phyloP scores from a whole-genome alignment of 2,113 vertebrate species.

The Gymnobelideus leadbeateri region DNA sequence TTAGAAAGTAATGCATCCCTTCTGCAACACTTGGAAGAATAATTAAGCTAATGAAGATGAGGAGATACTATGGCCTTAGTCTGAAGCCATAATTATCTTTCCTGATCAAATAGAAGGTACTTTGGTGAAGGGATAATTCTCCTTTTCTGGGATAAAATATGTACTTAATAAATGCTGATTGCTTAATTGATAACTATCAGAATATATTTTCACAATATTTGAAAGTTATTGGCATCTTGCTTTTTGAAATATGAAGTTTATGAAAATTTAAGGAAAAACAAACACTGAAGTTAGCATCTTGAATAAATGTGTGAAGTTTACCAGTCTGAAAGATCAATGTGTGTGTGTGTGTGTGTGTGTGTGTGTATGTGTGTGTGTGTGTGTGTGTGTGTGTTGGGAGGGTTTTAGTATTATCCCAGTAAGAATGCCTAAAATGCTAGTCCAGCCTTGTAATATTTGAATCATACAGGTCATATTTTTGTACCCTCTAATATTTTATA shows the following conservation, averaged over 20 bases:
- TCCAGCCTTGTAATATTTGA: too few relatives aligned
- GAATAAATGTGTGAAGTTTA: background rate
- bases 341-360: too few relatives aligned
- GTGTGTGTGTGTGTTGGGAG: too few relatives aligned
- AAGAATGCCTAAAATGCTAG: too few relatives aligned
- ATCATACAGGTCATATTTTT: too few relatives aligned
- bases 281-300: background rate
- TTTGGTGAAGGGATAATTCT: background rate
- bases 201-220: background rate
- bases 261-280: background rate
- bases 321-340: too few relatives aligned
- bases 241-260: conserved; percentile 25
- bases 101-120: background rate
- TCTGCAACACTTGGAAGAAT: background rate
- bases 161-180: background rate
- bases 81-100: conserved; percentile 1
- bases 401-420: too few relatives aligned
- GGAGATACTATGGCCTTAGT: background rate
- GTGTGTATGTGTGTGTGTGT: too few relatives aligned
- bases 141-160: background rate
- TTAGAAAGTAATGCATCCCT: background rate
- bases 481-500: too few relatives aligned
- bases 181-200: background rate
- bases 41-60: conserved; percentile 20
- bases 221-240: background rate